Evolutionary conservation across 2,797 vertebrate genomes (phyloP).

Genomic region (Taeniopygia guttata): DNA sequence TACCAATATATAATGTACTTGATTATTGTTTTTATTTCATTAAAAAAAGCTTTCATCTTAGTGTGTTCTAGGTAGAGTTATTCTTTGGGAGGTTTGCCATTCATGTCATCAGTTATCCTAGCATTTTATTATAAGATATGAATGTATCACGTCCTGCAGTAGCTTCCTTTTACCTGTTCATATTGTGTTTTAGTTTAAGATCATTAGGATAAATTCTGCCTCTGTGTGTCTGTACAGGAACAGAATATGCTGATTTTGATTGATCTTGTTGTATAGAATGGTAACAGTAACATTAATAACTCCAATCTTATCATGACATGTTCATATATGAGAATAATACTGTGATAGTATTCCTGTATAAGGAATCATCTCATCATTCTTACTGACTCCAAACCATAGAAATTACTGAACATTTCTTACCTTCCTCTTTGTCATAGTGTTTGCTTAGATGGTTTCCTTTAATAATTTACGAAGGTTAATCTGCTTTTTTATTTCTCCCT

Average conservation of each 20-base stretch:
- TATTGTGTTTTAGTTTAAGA: background rate
- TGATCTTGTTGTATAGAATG: background rate
- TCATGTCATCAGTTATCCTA: background rate
- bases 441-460: background rate
- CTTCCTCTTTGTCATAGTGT: background rate
- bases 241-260: background rate
- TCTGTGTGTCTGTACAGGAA: background rate
- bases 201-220: background rate
- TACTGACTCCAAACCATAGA: background rate
- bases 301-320: background rate
- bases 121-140: background rate
- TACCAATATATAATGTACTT: background rate
- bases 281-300: background rate
- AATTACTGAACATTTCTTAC: background rate
- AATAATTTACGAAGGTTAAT: background rate
- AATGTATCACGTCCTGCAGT: background rate
- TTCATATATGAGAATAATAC: background rate
- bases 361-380: background rate
- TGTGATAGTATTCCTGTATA: background rate
- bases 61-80: background rate
- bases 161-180: background rate
- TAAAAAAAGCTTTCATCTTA: background rate
- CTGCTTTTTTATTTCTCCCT: background rate
- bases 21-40: background rate
- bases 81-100: background rate